Evolutionary conservation across 2,113 vertebrate genomes (phyloP), one percentile per base, ranked within the genome.

Genomic region (Phrynosoma platyrhinos): DNA sequence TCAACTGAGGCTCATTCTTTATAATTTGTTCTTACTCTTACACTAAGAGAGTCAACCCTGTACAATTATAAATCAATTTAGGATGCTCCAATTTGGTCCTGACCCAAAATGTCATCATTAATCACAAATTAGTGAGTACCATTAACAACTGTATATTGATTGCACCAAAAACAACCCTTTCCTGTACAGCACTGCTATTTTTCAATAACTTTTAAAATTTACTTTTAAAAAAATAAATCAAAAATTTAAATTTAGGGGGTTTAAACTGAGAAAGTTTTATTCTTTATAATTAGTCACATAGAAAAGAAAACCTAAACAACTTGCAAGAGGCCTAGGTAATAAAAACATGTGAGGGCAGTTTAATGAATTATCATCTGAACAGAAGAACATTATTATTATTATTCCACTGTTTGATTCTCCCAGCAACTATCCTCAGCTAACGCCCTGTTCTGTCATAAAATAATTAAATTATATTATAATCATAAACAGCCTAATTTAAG

Each of bases 391-490:
- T 47, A 10, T 66, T 87, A 85, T 90, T 93, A 89, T 20, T 92
- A 92, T 91, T 27, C 84, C 68, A 40, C 72, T 53, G 85, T 78
- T 84, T 42, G 78, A 16, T 74, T 90, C 84, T 92, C 89, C 84
- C 76, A 93, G 90, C 78, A 80, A 93, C 88, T 75, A 36, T 88
- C n/a, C 1, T 0, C 76, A 91, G 88, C 85, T 88, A 87, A 91
- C 93, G 90, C 83, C 91, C 42, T 92, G 80, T 82, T 91, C 75
- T 88, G 83, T 85, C 92, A 94, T 96, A 96, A 95, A 94, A 93
- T 92, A 89, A 94, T 96, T 94, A 95, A 95, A 95, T 89, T 95
- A 93, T 94, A 95, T 93, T 94, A 88, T 93, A 93, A 94, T 82
- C 90, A 94, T 96, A 96, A 95, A 96, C 52, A 4, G 36, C 88